Conservation (phyloP, 2,888 invertebrate genomes). For the Enchytraeus crypticus region DNA sequence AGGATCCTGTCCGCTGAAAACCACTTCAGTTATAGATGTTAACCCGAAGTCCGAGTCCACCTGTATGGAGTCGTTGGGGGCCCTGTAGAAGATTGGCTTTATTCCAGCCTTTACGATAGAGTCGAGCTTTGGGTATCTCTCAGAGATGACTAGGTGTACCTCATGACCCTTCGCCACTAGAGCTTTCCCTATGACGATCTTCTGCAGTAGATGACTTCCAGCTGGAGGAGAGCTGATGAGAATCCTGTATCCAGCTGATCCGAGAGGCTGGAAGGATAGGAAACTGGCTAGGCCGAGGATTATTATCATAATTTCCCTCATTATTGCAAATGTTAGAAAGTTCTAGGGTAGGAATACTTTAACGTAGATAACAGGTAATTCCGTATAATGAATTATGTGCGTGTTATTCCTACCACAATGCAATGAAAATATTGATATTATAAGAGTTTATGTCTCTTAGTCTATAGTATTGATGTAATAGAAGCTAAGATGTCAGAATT, state of each 20-base stretch:
- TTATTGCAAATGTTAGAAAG: too few relatives aligned
- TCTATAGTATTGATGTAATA: too few relatives aligned
- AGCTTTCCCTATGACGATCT: conserved; percentile 1
- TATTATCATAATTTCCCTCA: too few relatives aligned
- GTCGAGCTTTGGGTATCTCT: neutral
- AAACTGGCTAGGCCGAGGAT: too few relatives aligned
- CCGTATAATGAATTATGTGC: too few relatives aligned
- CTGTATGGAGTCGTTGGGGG: neutral
- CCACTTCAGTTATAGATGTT: neutral
- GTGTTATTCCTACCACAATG: too few relatives aligned
- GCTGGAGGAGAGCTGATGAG: conserved; percentile 5
- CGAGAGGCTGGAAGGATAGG: too few relatives aligned
- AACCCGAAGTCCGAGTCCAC: neutral
- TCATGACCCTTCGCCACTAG: conserved; percentile 9
- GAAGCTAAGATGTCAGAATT: too few relatives aligned
- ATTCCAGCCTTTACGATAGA: neutral
- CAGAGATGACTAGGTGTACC: conserved; percentile 4
- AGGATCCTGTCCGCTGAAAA: neutral
- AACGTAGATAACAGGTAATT: too few relatives aligned
- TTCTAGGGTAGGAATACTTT: too few relatives aligned
- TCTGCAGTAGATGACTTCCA: conserved; percentile 3
- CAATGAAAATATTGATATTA: too few relatives aligned
- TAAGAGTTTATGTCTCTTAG: too few relatives aligned
- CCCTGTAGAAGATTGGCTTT: neutral
- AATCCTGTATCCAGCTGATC: neutral